Evolutionary conservation across 1,140 invertebrate species (phyloP).

Genomic region (Sinonovacula constricta): DNA sequence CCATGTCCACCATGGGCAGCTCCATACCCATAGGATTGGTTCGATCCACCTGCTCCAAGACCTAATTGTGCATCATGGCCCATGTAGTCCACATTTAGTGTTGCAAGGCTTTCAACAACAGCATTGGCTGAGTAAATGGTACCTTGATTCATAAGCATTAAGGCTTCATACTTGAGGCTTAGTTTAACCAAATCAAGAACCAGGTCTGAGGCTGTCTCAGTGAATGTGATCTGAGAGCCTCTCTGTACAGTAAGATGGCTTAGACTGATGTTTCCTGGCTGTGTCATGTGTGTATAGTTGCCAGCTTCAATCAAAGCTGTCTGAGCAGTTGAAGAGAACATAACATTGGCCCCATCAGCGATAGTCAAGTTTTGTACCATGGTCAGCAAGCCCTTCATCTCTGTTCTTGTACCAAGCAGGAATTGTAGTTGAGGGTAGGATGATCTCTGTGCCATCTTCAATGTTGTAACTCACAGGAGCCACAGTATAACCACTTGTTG

Average conservation of each 20-base stretch:
- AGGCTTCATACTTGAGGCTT: conserved; percentile 62
- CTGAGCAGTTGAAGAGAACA: conserved; percentile 65
- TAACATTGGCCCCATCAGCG: conserved; percentile 62
- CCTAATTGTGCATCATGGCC: conserved; percentile 54
- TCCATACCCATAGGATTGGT: conserved; percentile 55
- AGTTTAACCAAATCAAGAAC: conserved; percentile 61
- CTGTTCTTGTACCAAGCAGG: conserved; percentile 67
- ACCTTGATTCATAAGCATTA: conserved; percentile 62
- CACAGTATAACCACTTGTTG: conserved; percentile 67
- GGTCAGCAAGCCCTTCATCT: conserved; percentile 62
- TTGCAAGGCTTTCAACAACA: conserved; percentile 63
- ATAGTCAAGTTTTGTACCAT: conserved; percentile 68
- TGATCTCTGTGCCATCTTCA: conserved; percentile 60
- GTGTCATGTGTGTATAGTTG: conserved; percentile 58
- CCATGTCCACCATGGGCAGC: conserved; percentile 71
- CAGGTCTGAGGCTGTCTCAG: conserved; percentile 54
- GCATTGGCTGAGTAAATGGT: conserved; percentile 61
- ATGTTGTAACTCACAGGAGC: conserved; percentile 71
- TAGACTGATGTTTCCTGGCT: conserved; percentile 65
- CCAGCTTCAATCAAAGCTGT: conserved; percentile 68
- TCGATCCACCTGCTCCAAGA: conserved; percentile 56
- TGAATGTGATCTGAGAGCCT: conserved; percentile 59
- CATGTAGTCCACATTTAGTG: conserved; percentile 61
- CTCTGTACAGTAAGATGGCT: conserved; percentile 64
- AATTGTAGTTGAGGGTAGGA: conserved; percentile 66